Base-by-base conservation (phyloP, 2,113 vertebrate genomes). In the Dipodomys ordii region DNA sequence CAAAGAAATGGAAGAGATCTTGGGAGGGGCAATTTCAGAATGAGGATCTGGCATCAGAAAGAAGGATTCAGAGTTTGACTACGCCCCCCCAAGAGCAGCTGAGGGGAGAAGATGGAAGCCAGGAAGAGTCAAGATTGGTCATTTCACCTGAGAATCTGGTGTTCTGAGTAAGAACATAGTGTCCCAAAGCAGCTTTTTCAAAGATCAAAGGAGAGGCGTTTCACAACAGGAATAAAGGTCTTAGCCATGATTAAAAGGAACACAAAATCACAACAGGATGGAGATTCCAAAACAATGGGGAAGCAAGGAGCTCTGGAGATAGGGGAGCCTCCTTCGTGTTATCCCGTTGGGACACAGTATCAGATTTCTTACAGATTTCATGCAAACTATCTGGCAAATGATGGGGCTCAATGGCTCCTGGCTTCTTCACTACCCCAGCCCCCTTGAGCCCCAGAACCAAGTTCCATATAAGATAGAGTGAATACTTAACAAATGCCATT, bases 31-130 rank as follows among this genome's bases (percentile, higher is more conserved):
- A 62, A 49, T 68, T 83, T 96, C 74, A 69, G 76, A 76, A 68
- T 44, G 90, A 92, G 3, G 57, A 83, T 67, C 22, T 93, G 79
- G 44, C 67, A 88, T 74, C 19, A 35, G 80, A 94, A 81, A 35
- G 49, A 60, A 44, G 49, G 78, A 84, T n/a, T 88, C 76, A 91
- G 91, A 83, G 53, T 32, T 83, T 68, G 64, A 69, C 69, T 11
- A 64, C 30, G 71, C 94, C 62, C 20, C 1, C 1, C 62, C 69
- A 19, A 25, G 18, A 62, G 91, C 78, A 46, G 57, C n/a, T 57
- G 7, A 30, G 78, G 25, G 35, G 32, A 0, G 3, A 83, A 83
- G 65, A 32, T 0, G 62, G 67, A 46, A 67, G 39, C 60, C n/a
- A 13, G 76, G 78, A 35, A 74, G 15, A 20, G 12, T 20, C 7